These are phyloP conservation scores for Cryptus viduatorius DNA, from an alignment of 2,888 invertebrate species.

Conservation along the genomic window DNA sequence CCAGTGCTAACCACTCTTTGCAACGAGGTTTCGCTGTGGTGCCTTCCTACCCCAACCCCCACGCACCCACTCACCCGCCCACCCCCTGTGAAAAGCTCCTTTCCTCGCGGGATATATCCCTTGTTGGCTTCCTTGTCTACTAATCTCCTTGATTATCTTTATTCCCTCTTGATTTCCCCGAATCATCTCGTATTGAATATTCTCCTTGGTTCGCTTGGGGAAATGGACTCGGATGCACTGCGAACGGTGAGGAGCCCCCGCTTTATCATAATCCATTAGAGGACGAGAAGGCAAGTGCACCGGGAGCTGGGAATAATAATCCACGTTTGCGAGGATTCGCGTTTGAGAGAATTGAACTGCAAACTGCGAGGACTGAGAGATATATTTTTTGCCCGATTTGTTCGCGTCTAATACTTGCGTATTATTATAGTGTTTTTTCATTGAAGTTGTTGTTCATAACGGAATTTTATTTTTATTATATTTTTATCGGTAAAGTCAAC, in stretches of 20 bases:
- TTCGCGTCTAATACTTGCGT: too few relatives aligned
- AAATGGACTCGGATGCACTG: slow-evolving; percentile 49
- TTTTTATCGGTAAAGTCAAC: too few relatives aligned
- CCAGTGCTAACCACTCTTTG: slow-evolving; percentile 1
- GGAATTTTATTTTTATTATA: too few relatives aligned
- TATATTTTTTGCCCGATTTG: too few relatives aligned
- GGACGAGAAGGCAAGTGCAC: slow-evolving; percentile 17
- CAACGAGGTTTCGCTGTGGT: slow-evolving; percentile 23
- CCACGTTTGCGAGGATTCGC: background rate
- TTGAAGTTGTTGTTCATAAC: too few relatives aligned
- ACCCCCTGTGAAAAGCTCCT: slow-evolving; percentile 28
- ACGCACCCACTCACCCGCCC: background rate
- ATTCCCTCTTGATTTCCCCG: slow-evolving; percentile 27
- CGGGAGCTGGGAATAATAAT: slow-evolving; percentile 37
- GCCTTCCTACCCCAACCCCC: background rate
- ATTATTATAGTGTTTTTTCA: too few relatives aligned
- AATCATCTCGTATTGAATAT: slow-evolving; percentile 19
- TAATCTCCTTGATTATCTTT: slow-evolving; percentile 28
- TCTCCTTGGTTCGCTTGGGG: slow-evolving; percentile 27
- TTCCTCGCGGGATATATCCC: slow-evolving; percentile 60
- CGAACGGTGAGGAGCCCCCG: slow-evolving; percentile 68
- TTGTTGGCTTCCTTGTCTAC: slow-evolving; percentile 59
- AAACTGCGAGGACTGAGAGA: background rate
- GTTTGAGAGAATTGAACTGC: slow-evolving; percentile 8
- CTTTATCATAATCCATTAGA: slow-evolving; percentile 75